Evolutionary conservation across 1,140 invertebrate species (phyloP), one percentile per base, ranked within the genome.

Genomic region (Leptestheria dahalacensis): DNA sequence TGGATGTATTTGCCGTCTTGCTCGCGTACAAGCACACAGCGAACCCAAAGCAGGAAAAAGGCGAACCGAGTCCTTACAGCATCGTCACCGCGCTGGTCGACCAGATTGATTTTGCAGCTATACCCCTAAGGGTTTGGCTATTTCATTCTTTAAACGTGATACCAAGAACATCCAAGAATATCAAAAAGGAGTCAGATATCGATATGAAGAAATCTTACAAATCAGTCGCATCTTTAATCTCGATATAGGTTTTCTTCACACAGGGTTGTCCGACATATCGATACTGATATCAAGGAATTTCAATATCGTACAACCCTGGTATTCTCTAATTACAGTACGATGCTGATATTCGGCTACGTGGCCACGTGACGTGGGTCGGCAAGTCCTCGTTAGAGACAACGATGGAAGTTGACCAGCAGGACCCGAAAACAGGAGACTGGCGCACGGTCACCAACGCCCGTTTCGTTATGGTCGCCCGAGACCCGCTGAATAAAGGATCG

Each of bases 1-100:
- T 89, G 71, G 86, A 89, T 71, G 76, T 84, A 58, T 86, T 88
- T 77, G 83, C 84, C 58, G 81, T 81, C 20, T 82, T 78, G 73
- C 75, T 84, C 15, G 78, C 80, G 25, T 81, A 83, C 68, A 81
- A 81, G 65, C 83, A 87, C 68, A 75, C 86, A 55, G 64, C 74
- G 11, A 75, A 83, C 63, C 81, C 81, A 3, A 73, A 72, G 58
- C 63, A 78, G 59, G 60, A 66, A 28, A 69, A 71, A 62, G 69
- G 71, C 54, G 33, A 41, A 9, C 33, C 33, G 33, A 74, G 78
- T 41, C 84, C 85, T 1, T 80, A 86, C 56, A 78, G 77, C 3
- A 79, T 86, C 68, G 86, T 88, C 0, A 88, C 86, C 4, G 82
- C 83, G 52, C 68, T 85, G 24, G 84, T 87, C 3, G 86, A 89